Conservation (phyloP, 1,140 invertebrate species). For the Drosophila repletoides region DNA sequence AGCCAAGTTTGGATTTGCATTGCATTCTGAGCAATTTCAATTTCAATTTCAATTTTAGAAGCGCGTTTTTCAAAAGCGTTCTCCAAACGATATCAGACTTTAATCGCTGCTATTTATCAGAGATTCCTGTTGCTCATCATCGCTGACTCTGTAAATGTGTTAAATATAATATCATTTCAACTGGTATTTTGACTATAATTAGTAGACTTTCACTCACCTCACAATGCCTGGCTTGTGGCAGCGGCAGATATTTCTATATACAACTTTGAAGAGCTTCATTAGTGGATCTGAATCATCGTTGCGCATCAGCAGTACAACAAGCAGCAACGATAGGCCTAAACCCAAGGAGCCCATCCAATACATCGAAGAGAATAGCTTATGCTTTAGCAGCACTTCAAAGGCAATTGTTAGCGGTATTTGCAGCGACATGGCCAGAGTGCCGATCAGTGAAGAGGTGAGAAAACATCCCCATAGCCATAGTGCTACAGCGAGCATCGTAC, state of each 20-base stretch:
- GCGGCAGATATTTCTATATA: slow-evolving; percentile 84
- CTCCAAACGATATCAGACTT: slow-evolving; percentile 9
- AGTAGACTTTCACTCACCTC: slow-evolving; percentile 75
- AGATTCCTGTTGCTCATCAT: slow-evolving; percentile 89
- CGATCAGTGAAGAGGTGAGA: slow-evolving; percentile 93
- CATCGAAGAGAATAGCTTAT: slow-evolving; percentile 87
- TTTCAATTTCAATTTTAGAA: slow-evolving; percentile 46
- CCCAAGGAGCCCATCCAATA: slow-evolving; percentile 92
- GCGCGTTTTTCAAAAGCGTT: slow-evolving; percentile 62
- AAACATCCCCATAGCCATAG: slow-evolving; percentile 96
- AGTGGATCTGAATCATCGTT: slow-evolving; percentile 94
- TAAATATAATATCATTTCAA: background rate
- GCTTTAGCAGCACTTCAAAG: slow-evolving; percentile 90
- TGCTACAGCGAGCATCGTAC: slow-evolving; percentile 93
- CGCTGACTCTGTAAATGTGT: slow-evolving; percentile 85
- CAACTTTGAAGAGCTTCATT: slow-evolving; percentile 85
- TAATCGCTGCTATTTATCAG: slow-evolving; percentile 85
- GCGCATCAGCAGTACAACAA: slow-evolving; percentile 89
- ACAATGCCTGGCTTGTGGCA: slow-evolving; percentile 83
- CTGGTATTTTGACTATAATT: background rate
- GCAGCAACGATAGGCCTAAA: slow-evolving; percentile 90
- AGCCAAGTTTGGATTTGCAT: slow-evolving; percentile 79
- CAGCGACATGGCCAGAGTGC: slow-evolving; percentile 91
- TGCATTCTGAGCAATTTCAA: slow-evolving; percentile 67
- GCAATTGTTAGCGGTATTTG: slow-evolving; percentile 94